A percentile compares a stretch with the other conserved stretches of the same genome.
phyloP scores from a whole-genome alignment of 2,113 vertebrate species.

The Perccottus glenii region DNA sequence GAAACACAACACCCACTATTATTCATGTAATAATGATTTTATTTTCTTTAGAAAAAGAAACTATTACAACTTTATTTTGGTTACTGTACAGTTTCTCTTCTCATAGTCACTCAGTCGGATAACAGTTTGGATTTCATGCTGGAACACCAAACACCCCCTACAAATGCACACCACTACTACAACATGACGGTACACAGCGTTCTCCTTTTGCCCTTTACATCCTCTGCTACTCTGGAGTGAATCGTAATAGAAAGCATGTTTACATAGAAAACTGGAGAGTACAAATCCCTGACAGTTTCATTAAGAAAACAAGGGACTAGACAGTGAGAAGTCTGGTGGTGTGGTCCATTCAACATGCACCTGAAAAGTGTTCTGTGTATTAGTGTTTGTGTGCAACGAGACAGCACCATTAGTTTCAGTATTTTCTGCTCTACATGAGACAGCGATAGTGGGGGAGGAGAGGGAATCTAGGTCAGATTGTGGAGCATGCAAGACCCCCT shows the following conservation, averaged over 20 bases:
- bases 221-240: conserved; percentile 58
- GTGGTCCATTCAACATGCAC: conserved; percentile 75
- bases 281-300: conserved; percentile 74
- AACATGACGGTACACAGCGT: conserved; percentile 64
- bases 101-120: conserved; percentile 66
- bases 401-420: conserved; percentile 70
- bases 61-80: conserved; percentile 77
- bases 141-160: conserved; percentile 71
- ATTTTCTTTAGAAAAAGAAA: conserved; percentile 79
- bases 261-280: conserved; percentile 54
- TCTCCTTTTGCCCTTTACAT: conserved; percentile 47
- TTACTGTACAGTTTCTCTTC: conserved; percentile 78
- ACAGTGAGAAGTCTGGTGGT: conserved; percentile 52
- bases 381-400: conserved; percentile 23
- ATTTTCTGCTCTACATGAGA: conserved; percentile 57
- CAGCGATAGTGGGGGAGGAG: conserved; percentile 23
- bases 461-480: conserved; percentile 69
- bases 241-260: conserved; percentile 63
- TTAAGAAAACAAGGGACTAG: conserved; percentile 50
- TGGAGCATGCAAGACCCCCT: conserved; percentile 56
- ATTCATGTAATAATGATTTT: conserved; percentile 68
- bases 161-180: conserved; percentile 66
- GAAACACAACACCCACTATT: conserved; percentile 12
- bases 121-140: conserved; percentile 74
- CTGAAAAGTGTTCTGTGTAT: conserved; percentile 38